A percentile compares a stretch with the other conserved stretches of the same genome.
phyloP scores from a whole-genome alignment of 2,113 vertebrate species.

The Climacteris rufus region DNA sequence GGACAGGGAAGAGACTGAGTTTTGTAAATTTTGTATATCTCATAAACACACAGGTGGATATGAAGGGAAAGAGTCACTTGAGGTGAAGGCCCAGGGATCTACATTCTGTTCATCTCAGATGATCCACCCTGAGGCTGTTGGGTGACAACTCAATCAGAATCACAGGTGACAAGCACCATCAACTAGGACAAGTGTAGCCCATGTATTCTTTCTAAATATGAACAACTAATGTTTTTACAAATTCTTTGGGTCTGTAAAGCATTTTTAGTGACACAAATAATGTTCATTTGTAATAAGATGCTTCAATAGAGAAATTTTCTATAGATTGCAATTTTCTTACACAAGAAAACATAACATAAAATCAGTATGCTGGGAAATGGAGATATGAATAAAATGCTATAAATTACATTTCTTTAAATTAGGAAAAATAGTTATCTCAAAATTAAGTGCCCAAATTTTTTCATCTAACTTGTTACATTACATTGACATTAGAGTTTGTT shows the following conservation, averaged over 20 bases:
- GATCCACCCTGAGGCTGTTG: neutral
- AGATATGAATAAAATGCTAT: neutral
- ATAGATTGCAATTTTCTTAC: neutral
- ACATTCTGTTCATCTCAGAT: neutral
- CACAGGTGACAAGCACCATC: neutral
- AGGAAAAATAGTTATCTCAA: neutral
- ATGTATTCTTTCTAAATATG: neutral
- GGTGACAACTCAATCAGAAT: neutral
- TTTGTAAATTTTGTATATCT: neutral
- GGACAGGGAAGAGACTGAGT: neutral
- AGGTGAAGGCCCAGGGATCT: neutral
- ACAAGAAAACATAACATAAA: neutral
- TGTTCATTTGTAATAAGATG: neutral
- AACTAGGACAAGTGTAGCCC: neutral
- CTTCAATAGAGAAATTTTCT: neutral
- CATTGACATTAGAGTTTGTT: neutral
- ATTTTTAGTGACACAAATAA: neutral
- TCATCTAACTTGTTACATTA: neutral
- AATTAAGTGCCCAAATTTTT: neutral
- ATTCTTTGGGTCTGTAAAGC: neutral
- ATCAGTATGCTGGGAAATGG: neutral
- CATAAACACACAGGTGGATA: neutral
- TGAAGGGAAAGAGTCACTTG: neutral
- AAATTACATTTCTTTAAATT: neutral
- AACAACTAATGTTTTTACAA: neutral